These are phyloP conservation scores for Syritta pipiens DNA, from an alignment of 2,888 invertebrate genomes.

Conservation along the genomic window DNA sequence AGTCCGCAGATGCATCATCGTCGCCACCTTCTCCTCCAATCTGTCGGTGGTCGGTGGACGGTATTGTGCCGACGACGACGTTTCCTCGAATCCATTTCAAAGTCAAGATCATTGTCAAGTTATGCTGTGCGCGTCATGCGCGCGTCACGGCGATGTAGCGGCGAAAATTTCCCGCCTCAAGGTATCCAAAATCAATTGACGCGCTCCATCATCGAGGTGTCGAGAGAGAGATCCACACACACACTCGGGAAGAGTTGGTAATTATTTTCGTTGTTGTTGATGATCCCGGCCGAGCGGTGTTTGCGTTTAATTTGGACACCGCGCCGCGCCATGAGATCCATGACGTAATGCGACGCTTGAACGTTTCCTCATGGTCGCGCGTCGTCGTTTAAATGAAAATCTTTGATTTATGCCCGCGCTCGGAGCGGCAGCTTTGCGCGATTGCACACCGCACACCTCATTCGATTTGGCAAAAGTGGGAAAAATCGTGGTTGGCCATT, in stretches of 20 bases:
- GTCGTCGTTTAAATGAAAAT: too few species aligned
- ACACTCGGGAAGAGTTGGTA: constrained; percentile 20
- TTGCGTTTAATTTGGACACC: constrained; percentile 55
- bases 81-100: constrained; percentile 48
- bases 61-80: constrained; percentile 9
- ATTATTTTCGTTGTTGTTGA: constrained; percentile 49
- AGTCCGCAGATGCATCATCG: constrained; percentile 8
- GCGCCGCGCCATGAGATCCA: constrained; percentile 17
- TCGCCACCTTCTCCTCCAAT: constrained; percentile 22
- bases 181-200: constrained; percentile 65
- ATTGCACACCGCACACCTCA: constrained; percentile 8
- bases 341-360: constrained; percentile 47
- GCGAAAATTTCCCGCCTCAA: constrained; percentile 53
- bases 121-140: constrained; percentile 4
- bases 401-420: too few species aligned
- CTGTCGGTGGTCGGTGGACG: too few species aligned
- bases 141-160: background rate
- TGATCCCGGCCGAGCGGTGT: constrained; percentile 41
- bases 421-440: background rate
- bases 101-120: constrained; percentile 66
- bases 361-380: constrained; percentile 43
- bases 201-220: constrained; percentile 46
- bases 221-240: background rate
- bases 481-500: constrained; percentile 27
- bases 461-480: constrained; percentile 14